Evolutionary conservation across 2,797 vertebrate genomes (phyloP).

Genomic region (Mus caroli): DNA sequence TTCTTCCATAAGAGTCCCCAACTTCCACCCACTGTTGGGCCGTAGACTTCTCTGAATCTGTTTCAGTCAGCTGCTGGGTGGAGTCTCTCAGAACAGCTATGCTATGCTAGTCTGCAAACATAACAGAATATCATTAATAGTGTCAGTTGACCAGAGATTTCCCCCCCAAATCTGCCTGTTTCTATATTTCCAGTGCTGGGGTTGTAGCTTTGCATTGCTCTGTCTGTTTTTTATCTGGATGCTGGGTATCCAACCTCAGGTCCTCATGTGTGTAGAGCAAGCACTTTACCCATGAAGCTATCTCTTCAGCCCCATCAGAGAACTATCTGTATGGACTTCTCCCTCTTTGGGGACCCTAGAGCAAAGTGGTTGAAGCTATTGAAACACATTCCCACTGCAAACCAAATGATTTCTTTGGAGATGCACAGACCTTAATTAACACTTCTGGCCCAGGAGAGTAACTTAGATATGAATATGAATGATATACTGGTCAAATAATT

Average conservation of each 20-base stretch:
- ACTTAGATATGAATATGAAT: background rate
- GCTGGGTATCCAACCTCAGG: background rate
- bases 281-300: background rate
- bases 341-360: background rate
- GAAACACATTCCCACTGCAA: rapidly evolving
- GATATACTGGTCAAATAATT: background rate
- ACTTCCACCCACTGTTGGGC: background rate
- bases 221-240: background rate
- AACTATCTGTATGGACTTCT: background rate
- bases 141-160: background rate
- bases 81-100: background rate
- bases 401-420: background rate
- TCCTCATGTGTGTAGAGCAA: background rate
- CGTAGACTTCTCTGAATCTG: background rate
- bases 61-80: background rate
- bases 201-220: background rate
- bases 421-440: background rate
- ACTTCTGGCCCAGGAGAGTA: background rate
- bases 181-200: background rate
- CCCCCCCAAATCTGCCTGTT: background rate
- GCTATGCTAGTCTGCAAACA: background rate
- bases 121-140: background rate
- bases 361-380: background rate
- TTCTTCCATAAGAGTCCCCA: background rate
- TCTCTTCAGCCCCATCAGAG: background rate